These are phyloP conservation scores for Tragelaphus imberbis DNA, from an alignment of 2,113 vertebrate genomes.

Conservation along the genomic window DNA sequence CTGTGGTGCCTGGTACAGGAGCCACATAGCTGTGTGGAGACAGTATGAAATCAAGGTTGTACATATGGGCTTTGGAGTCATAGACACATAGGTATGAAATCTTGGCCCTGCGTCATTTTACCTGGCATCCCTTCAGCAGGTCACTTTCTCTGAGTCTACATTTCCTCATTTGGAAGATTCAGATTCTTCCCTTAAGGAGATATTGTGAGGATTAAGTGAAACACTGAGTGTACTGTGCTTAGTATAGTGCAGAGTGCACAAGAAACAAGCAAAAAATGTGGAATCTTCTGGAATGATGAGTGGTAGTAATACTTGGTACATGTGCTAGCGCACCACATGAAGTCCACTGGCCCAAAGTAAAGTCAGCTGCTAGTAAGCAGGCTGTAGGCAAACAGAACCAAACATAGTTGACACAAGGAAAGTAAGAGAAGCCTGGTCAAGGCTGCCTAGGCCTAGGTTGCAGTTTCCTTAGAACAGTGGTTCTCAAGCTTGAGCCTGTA, in stretches of 20 bases:
- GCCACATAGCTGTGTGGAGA: not conserved
- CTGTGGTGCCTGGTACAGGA: not conserved
- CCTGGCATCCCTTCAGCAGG: not conserved
- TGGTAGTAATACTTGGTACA: not conserved
- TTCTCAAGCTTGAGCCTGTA: not conserved
- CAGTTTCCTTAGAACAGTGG: not conserved
- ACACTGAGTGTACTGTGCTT: not conserved
- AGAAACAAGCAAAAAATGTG: not conserved
- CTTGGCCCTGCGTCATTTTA: not conserved
- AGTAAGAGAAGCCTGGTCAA: not conserved
- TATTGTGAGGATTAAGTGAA: not conserved
- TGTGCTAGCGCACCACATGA: not conserved
- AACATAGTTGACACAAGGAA: not conserved
- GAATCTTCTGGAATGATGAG: not conserved
- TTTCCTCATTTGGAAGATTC: conserved; percentile 23
- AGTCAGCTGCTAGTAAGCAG: not conserved
- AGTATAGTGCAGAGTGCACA: not conserved
- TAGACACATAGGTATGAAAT: not conserved
- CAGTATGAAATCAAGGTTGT: not conserved
- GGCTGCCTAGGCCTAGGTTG: not conserved
- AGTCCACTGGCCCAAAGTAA: not conserved
- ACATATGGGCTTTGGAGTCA: not conserved
- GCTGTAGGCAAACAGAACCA: not conserved
- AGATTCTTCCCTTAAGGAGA: not conserved
- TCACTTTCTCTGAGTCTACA: not conserved